Conservation (phyloP, 2,113 vertebrate genomes). For the Grallaria varia region DNA sequence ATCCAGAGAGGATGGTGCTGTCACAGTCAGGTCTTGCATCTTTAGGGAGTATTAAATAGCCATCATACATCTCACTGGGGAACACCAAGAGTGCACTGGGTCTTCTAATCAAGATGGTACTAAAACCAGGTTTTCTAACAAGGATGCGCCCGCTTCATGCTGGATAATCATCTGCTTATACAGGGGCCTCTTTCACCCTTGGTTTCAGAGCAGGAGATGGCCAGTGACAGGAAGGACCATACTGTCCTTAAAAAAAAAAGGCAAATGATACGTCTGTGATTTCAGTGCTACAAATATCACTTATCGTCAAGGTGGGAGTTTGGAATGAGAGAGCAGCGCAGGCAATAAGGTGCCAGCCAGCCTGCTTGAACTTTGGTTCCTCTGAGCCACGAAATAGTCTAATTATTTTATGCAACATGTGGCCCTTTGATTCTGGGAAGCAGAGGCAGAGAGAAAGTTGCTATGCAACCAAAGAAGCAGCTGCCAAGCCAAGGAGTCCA, state of each 20-base stretch:
- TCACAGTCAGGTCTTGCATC: neutral
- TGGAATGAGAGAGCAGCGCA: neutral
- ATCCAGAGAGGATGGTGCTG: neutral
- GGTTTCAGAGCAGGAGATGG: neutral
- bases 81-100: neutral
- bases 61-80: neutral
- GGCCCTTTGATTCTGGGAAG: neutral
- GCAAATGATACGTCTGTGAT: neutral
- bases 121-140: neutral
- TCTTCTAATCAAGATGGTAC: neutral
- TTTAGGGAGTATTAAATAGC: neutral
- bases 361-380: neutral
- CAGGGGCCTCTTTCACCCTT: neutral
- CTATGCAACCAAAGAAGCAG: conserved; percentile 29
- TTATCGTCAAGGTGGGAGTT: neutral
- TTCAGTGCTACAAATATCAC: neutral
- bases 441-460: conserved; percentile 4
- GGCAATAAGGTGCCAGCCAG: neutral
- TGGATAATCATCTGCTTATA: neutral
- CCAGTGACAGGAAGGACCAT: neutral
- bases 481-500: conserved; percentile 5
- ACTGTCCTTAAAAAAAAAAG: neutral
- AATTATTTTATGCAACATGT: neutral
- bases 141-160: neutral
- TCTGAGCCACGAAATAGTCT: neutral